Evolutionary conservation across 2,797 vertebrate genomes (phyloP), one percentile per base, ranked within the genome.

Genomic region (Chanos chanos): DNA sequence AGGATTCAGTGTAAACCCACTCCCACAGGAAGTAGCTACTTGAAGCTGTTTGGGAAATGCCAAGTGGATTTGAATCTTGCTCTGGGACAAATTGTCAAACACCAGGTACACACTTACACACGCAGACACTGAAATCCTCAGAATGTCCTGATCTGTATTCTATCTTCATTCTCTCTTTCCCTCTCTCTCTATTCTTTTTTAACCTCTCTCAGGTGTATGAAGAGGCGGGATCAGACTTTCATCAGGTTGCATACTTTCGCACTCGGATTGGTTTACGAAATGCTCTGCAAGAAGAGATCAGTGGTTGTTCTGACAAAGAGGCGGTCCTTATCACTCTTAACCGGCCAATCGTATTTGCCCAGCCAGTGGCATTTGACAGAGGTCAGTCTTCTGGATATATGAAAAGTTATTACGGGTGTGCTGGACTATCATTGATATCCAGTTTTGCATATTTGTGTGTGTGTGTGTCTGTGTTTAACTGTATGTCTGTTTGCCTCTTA

Each of bases 211-310:
- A 99, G 97, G 97, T 99, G 41, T 99, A 99, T 66, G 96, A 99
- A 80, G 97, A 99, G 86, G 97, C 97, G n/a, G 93, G 96, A 51
- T 98, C 97, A 40, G 97, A 99, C 83, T 99, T 99, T 76, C 95
- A 97, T 84, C 97, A 99, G 74, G 97, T 99, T 77, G 97, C 97
- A 0, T 99, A 97, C 83, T 99, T 99, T 84, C 92, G 95, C 73
- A 99, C 97, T 19, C 91, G 95, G 54, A 97, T 99, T 22, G 96
- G 97, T 41, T 84, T 99, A 71, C 89, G 97, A 21, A 99, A 99
- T 37, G 97, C 97, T 16, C 88, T 99, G 39, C 84, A 97, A 81
- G 96, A 99, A 73, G 97, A 99, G 82, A 99, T 99, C 78, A 95
- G 94, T 49, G 90, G 93, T 37, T 96, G 94, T 7, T 94, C 94